Conservation (phyloP, 2,888 invertebrate species). For the Ectobius pallidus region DNA sequence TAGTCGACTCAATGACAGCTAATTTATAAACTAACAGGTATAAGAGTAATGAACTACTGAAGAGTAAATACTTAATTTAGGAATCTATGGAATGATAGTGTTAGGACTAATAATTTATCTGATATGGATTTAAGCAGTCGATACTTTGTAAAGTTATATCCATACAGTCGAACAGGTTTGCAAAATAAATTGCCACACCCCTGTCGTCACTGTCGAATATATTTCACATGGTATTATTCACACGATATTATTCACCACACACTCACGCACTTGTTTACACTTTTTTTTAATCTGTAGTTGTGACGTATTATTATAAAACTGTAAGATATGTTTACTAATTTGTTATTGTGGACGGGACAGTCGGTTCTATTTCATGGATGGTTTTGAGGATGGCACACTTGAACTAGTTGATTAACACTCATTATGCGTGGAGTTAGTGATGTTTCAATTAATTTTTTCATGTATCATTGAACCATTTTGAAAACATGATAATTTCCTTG, state of each 20-base stretch:
- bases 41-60: not conserved
- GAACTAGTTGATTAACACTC: not conserved
- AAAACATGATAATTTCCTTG: not conserved
- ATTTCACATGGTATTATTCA: no score
- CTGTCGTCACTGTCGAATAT: no score
- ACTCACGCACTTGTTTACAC: no score
- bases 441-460: not conserved
- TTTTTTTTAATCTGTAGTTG: no score
- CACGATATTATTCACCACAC: no score
- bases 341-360: not conserved
- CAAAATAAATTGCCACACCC: no score
- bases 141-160: no score
- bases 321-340: no score
- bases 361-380: not conserved
- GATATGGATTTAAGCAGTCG: no score
- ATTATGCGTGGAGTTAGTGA: not conserved
- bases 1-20: not conserved
- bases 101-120: no score
- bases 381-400: not conserved
- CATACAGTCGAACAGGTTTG: no score
- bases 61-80: not conserved
- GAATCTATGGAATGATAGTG: not conserved
- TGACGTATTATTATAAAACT: no score
- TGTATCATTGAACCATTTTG: conserved; percentile 11
- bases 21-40: not conserved